Evolutionary conservation across 1,140 invertebrate species (phyloP).

Genomic region (Bombus ignitus): DNA sequence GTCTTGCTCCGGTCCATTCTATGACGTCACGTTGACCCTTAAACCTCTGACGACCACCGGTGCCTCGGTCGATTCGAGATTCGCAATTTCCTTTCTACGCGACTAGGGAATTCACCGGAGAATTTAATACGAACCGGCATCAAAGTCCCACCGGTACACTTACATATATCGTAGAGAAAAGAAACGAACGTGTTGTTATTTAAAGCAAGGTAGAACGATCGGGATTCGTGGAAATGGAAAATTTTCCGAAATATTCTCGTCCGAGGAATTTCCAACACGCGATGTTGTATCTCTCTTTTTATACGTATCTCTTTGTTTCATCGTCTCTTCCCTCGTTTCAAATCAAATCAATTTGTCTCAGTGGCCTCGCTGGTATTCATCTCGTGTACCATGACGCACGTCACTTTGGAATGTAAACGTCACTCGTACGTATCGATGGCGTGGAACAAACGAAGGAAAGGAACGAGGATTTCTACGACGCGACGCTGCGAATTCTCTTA

Average conservation of each 20-base stretch:
- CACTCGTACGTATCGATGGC: constrained; percentile 6
- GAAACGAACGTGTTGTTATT: background rate
- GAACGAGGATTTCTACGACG: background rate
- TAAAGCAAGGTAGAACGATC: background rate
- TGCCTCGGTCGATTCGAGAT: constrained; percentile 12
- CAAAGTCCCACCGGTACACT: background rate
- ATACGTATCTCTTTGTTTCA: background rate
- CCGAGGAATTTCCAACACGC: background rate
- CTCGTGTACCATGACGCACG: background rate
- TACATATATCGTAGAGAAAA: background rate
- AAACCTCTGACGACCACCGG: constrained; percentile 22
- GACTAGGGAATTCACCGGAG: background rate
- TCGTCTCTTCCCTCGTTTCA: background rate
- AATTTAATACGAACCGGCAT: constrained; percentile 32
- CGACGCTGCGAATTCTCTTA: constrained; percentile 7
- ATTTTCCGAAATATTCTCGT: background rate
- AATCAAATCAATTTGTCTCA: constrained; percentile 31
- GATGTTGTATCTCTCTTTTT: too few species aligned
- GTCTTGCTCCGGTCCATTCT: constrained; percentile 40
- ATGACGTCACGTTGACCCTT: constrained; percentile 50
- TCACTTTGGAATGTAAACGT: constrained; percentile 22
- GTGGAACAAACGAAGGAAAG: background rate
- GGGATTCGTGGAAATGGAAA: background rate
- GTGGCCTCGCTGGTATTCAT: constrained; percentile 6
- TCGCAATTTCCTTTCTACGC: constrained; percentile 34